Percentiles rank a stretch among this genome's conserved stretches.
Conservation (phyloP, 2,797 vertebrate species). For the Oreochromis mossambicus region DNA sequence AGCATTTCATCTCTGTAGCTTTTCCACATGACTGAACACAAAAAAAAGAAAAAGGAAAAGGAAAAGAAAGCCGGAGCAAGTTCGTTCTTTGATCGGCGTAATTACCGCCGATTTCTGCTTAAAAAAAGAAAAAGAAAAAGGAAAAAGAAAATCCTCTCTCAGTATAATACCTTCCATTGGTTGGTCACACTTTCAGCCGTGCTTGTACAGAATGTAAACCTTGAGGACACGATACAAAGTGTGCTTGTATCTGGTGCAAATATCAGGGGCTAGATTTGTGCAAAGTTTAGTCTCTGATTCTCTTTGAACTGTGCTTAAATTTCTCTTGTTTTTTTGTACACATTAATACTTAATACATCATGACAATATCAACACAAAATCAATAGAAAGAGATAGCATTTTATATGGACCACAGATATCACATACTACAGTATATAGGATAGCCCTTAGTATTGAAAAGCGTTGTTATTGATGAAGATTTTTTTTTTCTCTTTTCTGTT, state of each 20-base stretch:
- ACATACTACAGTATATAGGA: conserved; percentile 81
- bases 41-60: not conserved
- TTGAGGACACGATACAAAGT: conserved; percentile 59
- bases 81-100: conserved; percentile 13
- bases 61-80: conserved; percentile 19
- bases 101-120: conserved; percentile 23
- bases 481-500: conserved; percentile 40
- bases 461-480: conserved; percentile 75
- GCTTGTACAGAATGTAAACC: conserved; percentile 70
- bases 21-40: conserved; percentile 49
- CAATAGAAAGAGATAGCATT: conserved; percentile 78
- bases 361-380: conserved; percentile 82
- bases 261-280: conserved; percentile 71
- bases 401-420: conserved; percentile 79
- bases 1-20: conserved; percentile 56
- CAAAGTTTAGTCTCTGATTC: conserved; percentile 70
- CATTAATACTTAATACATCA: conserved; percentile 73
- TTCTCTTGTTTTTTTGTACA: conserved; percentile 68
- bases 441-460: conserved; percentile 86
- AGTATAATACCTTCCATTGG: conserved; percentile 30
- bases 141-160: conserved; percentile 14
- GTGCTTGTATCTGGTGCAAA: conserved; percentile 67
- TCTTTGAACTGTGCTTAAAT: conserved; percentile 71
- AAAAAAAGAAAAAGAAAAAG: not conserved
- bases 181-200: conserved; percentile 43